phyloP scores from a whole-genome alignment of 2,888 invertebrate species.

The Phlogophora meticulosa region DNA sequence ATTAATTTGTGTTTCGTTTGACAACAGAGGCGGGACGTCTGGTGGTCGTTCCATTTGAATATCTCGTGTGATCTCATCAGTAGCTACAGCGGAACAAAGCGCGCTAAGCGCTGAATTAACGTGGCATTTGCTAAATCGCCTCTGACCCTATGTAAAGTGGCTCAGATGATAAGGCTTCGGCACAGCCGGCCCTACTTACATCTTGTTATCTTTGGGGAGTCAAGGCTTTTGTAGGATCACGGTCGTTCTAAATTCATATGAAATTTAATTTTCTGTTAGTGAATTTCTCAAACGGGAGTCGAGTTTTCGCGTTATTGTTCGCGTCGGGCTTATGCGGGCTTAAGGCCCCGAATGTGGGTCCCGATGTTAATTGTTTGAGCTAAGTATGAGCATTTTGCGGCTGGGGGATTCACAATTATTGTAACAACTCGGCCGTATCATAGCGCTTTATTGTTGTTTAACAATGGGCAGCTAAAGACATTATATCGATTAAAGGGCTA shows the following conservation, averaged over 20 bases:
- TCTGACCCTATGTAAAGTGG: constrained; percentile 85
- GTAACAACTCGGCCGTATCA: constrained; percentile 84
- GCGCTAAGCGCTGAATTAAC: constrained; percentile 85
- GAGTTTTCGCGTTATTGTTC: constrained; percentile 87
- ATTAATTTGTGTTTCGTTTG: constrained; percentile 78
- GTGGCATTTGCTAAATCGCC: constrained; percentile 82
- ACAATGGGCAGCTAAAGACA: constrained; percentile 76
- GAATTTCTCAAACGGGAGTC: constrained; percentile 84
- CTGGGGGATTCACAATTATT: constrained; percentile 84
- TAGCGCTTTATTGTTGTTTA: constrained; percentile 80
- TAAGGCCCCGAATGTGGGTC: constrained; percentile 82
- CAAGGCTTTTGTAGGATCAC: constrained; percentile 86
- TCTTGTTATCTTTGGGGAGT: constrained; percentile 85
- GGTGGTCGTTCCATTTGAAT: constrained; percentile 83
- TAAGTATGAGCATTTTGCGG: constrained; percentile 86
- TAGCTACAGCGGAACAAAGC: constrained; percentile 77
- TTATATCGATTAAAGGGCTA: constrained; percentile 72
- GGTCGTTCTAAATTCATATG: constrained; percentile 85
- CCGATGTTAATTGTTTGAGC: constrained; percentile 88
- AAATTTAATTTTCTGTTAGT: constrained; percentile 89
- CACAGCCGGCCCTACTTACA: constrained; percentile 83
- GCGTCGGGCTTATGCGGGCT: constrained; percentile 86
- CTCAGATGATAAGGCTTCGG: constrained; percentile 82
- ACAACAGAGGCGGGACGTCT: constrained; percentile 76
- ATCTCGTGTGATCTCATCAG: constrained; percentile 83